Evolutionary conservation across 1,140 invertebrate species (phyloP), one percentile per base, ranked within the genome.

Genomic region (Adoxophyes honmai): DNA sequence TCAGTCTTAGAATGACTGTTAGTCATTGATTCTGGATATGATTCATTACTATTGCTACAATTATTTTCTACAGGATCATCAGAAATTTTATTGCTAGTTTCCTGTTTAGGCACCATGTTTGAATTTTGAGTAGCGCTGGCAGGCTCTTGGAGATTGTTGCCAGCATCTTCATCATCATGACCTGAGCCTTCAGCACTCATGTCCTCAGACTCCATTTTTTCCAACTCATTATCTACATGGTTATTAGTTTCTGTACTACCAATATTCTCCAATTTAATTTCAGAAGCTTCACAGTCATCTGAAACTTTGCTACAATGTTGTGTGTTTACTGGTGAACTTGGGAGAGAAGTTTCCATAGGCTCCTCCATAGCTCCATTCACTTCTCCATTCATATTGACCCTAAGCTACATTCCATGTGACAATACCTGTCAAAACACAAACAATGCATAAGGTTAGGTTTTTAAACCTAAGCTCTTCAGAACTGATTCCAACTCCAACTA

Each of bases 301-400:
- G 60, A 35, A 60, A 48, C 28, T 62, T 35, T 35, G 35, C 55
- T 52, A 34, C 21, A 38, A 14, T 54, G 21, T 1, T 34, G 52
- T 34, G 39, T 34, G 34, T 66, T 58, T 6, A 11, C 54, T 35
- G 60, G 55, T 33, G 64, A 58, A 37, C 39, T 55, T 13, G 64
- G 58, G 10, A 52, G 44, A 53, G 69, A 63, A 51, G 69, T 55
- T 14, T 71, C 68, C 56, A 69, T 64, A 18, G 66, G 57, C 42
- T 77, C 73, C 34, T 77, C 79, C 75, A 80, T 75, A 61, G 61
- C 75, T 36, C 79, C 74, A 81, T 78, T 78, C 52, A 77, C 62
- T 73, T 73, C 73, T 63, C 76, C 75, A 78, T 86, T 83, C 78
- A 83, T 83, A 53, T 63, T 81, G 68, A 72, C 52, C 58, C 34